Evolutionary conservation across 2,113 vertebrate genomes (phyloP).

Genomic region (Asarcornis scutulata): DNA sequence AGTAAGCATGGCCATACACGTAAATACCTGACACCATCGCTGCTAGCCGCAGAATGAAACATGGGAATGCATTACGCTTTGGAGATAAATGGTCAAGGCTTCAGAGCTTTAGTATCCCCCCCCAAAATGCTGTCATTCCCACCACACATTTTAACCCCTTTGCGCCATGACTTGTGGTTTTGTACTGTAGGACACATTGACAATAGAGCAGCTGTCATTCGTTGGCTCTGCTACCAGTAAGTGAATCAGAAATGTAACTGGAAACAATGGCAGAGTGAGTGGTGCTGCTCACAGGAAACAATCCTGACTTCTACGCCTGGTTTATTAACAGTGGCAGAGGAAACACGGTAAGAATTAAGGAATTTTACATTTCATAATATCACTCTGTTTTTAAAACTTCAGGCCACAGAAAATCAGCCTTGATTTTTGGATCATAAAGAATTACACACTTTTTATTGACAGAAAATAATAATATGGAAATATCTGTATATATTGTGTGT

Average conservation of each 20-base stretch:
- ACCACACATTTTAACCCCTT: conserved; percentile 8
- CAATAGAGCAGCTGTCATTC: conserved; percentile 25
- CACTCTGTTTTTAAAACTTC: neutral
- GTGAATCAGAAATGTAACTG: fast-evolving
- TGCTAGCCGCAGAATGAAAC: neutral
- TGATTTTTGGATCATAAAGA: neutral
- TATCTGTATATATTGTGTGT: neutral
- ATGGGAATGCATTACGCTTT: neutral
- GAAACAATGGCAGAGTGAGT: neutral
- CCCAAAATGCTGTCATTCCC: neutral
- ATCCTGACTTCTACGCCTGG: fast-evolving
- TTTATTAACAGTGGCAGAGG: neutral
- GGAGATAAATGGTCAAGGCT: neutral
- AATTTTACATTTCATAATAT: neutral
- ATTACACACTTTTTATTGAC: neutral
- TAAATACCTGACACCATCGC: neutral
- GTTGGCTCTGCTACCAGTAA: neutral
- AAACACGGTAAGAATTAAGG: neutral
- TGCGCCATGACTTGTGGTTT: neutral
- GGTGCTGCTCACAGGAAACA: neutral
- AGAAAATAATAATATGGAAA: neutral
- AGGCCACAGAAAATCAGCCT: neutral
- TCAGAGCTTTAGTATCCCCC: neutral
- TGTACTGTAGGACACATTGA: neutral
- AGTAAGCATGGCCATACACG: neutral